Conservation (phyloP, 2,797 vertebrate genomes). For the Fistularia commersonii region DNA sequence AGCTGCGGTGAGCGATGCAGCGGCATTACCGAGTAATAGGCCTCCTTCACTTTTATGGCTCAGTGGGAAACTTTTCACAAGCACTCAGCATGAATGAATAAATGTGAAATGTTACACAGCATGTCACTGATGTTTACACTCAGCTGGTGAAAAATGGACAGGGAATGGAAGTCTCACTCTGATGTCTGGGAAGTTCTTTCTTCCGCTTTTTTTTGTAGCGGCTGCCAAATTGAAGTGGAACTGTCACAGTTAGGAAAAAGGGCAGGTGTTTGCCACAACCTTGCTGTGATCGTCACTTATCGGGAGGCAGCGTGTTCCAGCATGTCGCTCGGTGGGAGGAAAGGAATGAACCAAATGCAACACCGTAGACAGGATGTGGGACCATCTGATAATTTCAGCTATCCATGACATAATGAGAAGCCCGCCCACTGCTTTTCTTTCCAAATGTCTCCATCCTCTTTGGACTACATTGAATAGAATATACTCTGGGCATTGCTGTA, state of each 20-base stretch:
- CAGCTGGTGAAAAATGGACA: conserved; percentile 22
- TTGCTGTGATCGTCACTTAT: conserved; percentile 41
- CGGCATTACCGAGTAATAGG: conserved; percentile 3
- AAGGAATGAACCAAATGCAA: conserved; percentile 40
- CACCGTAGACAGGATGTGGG: conserved; percentile 30
- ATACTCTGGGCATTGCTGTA: conserved; percentile 16
- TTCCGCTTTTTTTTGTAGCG: conserved; percentile 14
- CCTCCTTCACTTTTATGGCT: conserved; percentile 26
- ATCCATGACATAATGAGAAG: conserved; percentile 58
- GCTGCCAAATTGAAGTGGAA: conserved; percentile 23
- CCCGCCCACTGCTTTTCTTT: conserved; percentile 19
- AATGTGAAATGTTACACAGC: conserved; percentile 29
- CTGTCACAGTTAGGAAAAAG: conserved; percentile 11
- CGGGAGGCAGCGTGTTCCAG: conserved; percentile 59
- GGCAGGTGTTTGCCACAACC: conserved; percentile 41
- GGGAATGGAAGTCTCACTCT: not conserved
- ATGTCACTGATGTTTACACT: conserved; percentile 27
- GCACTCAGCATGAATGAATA: conserved; percentile 34
- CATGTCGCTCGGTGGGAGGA: conserved; percentile 45
- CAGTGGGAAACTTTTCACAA: conserved; percentile 44
- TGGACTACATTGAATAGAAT: conserved; percentile 25
- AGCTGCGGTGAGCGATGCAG: conserved; percentile 20
- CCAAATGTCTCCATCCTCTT: conserved; percentile 14
- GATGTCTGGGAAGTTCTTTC: conserved; percentile 17
- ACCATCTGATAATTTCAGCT: conserved; percentile 61